These are phyloP conservation scores for Euwallacea fornicatus DNA, from an alignment of 1,140 invertebrate genomes.

Conservation along the genomic window DNA sequence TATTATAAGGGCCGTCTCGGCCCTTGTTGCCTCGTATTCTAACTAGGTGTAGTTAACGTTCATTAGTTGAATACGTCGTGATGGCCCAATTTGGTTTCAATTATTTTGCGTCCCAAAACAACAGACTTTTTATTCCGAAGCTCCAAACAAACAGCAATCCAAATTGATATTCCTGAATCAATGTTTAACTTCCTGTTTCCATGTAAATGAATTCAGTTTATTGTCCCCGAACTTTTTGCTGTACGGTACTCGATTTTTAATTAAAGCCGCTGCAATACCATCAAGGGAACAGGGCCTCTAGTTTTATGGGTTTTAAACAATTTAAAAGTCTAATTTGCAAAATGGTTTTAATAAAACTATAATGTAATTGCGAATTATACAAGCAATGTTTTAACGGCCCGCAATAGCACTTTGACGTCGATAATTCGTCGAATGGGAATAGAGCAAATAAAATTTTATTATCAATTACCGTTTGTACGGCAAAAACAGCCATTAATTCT, in stretches of 20 bases:
- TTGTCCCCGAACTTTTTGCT: not conserved
- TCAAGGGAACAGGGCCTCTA: not conserved
- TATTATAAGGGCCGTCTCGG: conserved; percentile 3
- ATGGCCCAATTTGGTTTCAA: too few relatives aligned
- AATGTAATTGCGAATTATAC: conserved; percentile 11
- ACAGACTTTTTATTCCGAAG: too few relatives aligned
- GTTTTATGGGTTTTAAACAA: conserved; percentile 2
- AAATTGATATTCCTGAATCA: conserved; percentile 18
- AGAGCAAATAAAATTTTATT: conserved; percentile 31
- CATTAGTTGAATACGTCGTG: too few relatives aligned
- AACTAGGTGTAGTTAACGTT: too few relatives aligned
- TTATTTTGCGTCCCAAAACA: too few relatives aligned
- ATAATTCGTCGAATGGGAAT: conserved; percentile 20
- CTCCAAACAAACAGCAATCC: not conserved
- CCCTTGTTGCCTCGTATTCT: not conserved
- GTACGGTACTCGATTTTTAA: not conserved
- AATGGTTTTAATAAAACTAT: conserved; percentile 3
- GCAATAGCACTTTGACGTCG: conserved; percentile 6
- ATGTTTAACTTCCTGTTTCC: conserved; percentile 21
- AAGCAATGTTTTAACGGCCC: conserved; percentile 15
- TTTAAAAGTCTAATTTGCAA: not conserved
- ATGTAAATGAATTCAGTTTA: conserved; percentile 17
- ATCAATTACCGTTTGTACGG: conserved; percentile 26
- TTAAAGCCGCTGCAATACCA: not conserved
- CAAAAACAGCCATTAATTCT: conserved; percentile 33